phyloP scores from a whole-genome alignment of 1,140 invertebrate species.

The Argopecten irradians region DNA sequence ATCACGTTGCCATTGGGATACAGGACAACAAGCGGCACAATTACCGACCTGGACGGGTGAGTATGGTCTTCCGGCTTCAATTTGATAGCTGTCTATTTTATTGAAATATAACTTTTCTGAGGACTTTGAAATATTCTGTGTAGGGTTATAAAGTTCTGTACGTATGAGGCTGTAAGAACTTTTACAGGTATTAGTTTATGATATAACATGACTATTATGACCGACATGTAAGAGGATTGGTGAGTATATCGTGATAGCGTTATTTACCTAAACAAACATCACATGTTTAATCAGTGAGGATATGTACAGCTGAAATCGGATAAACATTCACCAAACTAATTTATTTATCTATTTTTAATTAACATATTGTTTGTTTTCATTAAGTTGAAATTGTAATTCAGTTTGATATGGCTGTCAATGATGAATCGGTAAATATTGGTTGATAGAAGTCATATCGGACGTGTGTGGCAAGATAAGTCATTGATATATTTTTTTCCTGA shows the following conservation, averaged over 20 bases:
- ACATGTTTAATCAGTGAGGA: neutral
- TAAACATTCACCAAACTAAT: too few relatives aligned
- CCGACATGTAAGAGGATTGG: neutral
- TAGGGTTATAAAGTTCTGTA: neutral
- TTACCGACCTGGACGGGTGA: neutral
- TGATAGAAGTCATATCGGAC: too few relatives aligned
- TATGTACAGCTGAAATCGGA: too few relatives aligned
- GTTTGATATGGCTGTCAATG: too few relatives aligned
- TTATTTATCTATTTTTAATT: too few relatives aligned
- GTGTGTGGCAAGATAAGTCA: too few relatives aligned
- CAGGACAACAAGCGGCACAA: neutral
- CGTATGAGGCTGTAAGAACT: neutral
- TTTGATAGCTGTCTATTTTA: neutral
- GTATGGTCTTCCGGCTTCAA: neutral
- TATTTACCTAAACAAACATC: neutral
- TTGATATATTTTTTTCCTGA: too few relatives aligned
- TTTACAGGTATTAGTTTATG: neutral
- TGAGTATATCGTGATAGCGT: neutral
- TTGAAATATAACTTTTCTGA: neutral
- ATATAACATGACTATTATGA: neutral
- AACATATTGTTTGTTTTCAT: too few relatives aligned
- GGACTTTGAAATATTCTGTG: neutral
- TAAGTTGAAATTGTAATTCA: too few relatives aligned
- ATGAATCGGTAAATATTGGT: too few relatives aligned
- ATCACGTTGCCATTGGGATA: slow-evolving; percentile 14